Evolutionary conservation across 1,140 invertebrate species (phyloP).

Genomic region (Paraescarpia echinospica): DNA sequence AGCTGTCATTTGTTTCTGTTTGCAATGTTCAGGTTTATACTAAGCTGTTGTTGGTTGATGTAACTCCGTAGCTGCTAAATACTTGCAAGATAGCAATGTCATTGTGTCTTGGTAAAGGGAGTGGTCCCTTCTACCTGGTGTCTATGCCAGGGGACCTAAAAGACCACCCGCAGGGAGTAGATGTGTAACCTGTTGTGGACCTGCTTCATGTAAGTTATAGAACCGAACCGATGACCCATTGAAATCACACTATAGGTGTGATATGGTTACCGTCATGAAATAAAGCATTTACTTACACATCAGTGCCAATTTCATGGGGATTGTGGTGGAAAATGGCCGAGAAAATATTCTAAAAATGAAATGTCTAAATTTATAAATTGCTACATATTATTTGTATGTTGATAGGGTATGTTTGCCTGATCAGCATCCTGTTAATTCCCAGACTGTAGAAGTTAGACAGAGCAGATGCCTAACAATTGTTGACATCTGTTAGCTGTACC

Average conservation of each 20-base stretch:
- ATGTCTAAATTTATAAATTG: not conserved
- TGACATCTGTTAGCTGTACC: not conserved
- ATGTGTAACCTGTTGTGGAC: too few relatives aligned
- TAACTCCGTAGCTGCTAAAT: not conserved
- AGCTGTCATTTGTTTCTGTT: not conserved
- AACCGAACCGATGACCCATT: not conserved
- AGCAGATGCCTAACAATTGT: too few relatives aligned
- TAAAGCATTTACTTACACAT: not conserved
- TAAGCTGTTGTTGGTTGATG: not conserved
- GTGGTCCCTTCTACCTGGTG: too few relatives aligned
- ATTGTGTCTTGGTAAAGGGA: not conserved
- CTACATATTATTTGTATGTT: not conserved
- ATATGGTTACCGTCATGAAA: too few relatives aligned
- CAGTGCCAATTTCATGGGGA: not conserved
- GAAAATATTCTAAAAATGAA: not conserved
- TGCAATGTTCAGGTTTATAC: not conserved
- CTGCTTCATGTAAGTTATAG: not conserved
- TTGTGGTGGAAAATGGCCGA: not conserved
- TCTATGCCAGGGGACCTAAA: too few relatives aligned
- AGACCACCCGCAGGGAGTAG: too few relatives aligned
- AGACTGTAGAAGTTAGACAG: not conserved
- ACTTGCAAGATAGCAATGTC: not conserved
- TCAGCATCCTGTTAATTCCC: not conserved
- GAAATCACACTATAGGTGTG: not conserved
- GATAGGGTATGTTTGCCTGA: not conserved